Evolutionary conservation across 2,113 vertebrate species (phyloP).

Genomic region (Archocentrus centrarchus): DNA sequence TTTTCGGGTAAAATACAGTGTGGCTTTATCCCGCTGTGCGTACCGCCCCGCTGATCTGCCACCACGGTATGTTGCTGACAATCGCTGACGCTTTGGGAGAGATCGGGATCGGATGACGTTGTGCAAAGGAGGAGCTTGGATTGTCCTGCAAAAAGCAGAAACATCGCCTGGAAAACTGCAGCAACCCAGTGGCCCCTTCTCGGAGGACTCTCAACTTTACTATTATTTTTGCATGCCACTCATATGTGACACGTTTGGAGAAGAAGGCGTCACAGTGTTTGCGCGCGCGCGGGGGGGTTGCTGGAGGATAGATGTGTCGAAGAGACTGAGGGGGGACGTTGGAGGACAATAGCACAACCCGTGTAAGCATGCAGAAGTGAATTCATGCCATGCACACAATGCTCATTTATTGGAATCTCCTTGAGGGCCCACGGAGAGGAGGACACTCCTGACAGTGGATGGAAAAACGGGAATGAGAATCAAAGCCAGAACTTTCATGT

Average conservation of each 20-base stretch:
- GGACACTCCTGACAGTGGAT: neutral
- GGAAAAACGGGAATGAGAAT: neutral
- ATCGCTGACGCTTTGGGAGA: slow-evolving; percentile 63
- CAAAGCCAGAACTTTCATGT: neutral
- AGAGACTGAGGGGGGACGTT: neutral
- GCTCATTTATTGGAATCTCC: neutral
- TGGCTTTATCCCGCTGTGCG: slow-evolving; percentile 38
- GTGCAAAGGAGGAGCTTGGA: slow-evolving; percentile 73
- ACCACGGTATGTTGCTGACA: slow-evolving; percentile 66
- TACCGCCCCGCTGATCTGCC: slow-evolving; percentile 60
- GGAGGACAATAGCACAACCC: neutral
- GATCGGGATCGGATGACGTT: slow-evolving; percentile 78
- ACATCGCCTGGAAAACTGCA: slow-evolving; percentile 6
- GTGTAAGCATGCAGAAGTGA: neutral
- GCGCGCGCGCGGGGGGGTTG: neutral
- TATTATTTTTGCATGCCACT: neutral
- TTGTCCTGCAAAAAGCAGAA: slow-evolving; percentile 48
- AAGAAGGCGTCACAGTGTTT: neutral
- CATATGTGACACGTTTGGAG: neutral
- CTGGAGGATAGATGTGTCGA: neutral
- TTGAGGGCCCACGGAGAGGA: neutral
- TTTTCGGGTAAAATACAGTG: slow-evolving; percentile 13
- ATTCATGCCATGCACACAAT: neutral
- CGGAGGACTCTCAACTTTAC: slow-evolving; percentile 13
- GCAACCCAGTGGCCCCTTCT: neutral